Evolutionary conservation across 2,888 invertebrate genomes (phyloP).

Genomic region (Colletes collaris): DNA sequence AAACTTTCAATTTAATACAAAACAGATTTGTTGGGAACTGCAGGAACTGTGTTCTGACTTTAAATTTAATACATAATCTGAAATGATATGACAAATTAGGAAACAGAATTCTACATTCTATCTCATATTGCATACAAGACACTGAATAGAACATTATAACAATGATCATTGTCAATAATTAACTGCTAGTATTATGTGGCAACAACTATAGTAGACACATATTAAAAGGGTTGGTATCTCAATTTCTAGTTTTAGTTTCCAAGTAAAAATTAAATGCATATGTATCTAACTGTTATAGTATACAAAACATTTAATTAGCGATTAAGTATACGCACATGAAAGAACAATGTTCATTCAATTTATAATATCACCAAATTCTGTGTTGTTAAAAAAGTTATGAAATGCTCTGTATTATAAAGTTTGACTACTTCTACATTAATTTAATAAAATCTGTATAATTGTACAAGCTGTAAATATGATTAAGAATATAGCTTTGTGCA

Average conservation of each 20-base stretch:
- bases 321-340: background rate
- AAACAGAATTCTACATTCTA: background rate
- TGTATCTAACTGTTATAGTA: background rate
- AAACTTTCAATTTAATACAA: too few species aligned
- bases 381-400: conserved; percentile 1
- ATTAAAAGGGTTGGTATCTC: background rate
- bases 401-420: conserved; percentile 1
- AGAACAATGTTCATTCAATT: conserved; percentile 4
- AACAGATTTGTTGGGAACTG: too few species aligned
- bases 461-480: conserved; percentile 3
- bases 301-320: background rate
- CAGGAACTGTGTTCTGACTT: too few species aligned
- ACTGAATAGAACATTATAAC: background rate
- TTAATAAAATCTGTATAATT: conserved; percentile 3
- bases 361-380: background rate
- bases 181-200: background rate
- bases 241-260: background rate
- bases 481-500: conserved; percentile 9
- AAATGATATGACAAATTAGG: too few species aligned
- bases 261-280: background rate
- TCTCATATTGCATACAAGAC: background rate
- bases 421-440: conserved; percentile 5
- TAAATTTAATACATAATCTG: too few species aligned
- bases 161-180: background rate
- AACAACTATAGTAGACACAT: background rate